Percentiles rank a stretch among this genome's conserved stretches.
Conservation (phyloP, 2,888 invertebrate genomes). For the Neoascia interrupta region DNA sequence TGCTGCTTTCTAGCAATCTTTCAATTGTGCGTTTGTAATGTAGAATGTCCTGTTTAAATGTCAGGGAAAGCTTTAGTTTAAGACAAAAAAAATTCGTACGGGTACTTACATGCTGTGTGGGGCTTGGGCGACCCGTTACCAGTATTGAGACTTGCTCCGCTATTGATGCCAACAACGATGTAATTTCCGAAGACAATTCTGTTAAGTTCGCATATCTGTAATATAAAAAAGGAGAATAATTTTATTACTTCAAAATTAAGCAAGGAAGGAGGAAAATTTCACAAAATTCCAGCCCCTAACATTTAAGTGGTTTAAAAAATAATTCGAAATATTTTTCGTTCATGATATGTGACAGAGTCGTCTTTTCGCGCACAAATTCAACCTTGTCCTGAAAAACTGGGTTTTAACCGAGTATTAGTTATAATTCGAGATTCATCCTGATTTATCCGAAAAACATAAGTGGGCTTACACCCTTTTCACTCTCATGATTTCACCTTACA, state of each 20-base stretch:
- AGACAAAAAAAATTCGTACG: too few relatives aligned
- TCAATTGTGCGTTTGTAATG: conserved; percentile 84
- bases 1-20: conserved; percentile 74
- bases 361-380: too few relatives aligned
- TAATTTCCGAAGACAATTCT: conserved; percentile 76
- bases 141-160: conserved; percentile 88
- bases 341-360: too few relatives aligned
- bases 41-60: conserved; percentile 83
- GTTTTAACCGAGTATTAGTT: too few relatives aligned
- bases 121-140: conserved; percentile 84
- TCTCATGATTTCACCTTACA: too few relatives aligned
- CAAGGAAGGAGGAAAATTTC: not conserved
- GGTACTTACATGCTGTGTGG: conserved; percentile 82
- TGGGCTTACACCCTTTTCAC: too few relatives aligned
- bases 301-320: too few relatives aligned
- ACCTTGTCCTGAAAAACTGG: too few relatives aligned
- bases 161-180: conserved; percentile 85
- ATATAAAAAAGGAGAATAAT: not conserved
- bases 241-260: not conserved
- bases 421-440: too few relatives aligned
- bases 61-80: not conserved
- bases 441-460: too few relatives aligned
- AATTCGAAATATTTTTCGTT: too few relatives aligned
- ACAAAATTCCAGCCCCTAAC: too few relatives aligned
- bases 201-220: conserved; percentile 77